A percentile compares a stretch with the other conserved stretches of the same genome.
Conservation (phyloP, 2,113 vertebrate species). For the Prionailurus bengalensis region DNA sequence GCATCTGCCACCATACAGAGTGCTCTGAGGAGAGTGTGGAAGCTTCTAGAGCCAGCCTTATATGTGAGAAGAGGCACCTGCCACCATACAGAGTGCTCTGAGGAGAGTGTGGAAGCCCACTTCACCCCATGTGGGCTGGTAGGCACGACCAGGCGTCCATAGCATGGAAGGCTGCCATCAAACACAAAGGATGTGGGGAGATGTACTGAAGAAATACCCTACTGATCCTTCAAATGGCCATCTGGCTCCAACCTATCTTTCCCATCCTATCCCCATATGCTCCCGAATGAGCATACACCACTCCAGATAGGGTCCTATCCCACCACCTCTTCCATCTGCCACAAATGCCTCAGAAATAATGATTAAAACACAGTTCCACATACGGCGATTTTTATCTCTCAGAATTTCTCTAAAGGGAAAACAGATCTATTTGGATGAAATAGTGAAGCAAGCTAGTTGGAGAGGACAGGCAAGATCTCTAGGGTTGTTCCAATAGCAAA, state of each 20-base stretch:
- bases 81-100: background rate
- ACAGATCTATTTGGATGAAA: background rate
- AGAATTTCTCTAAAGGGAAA: background rate
- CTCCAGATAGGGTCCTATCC: background rate
- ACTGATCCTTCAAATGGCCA: background rate
- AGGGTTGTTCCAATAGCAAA: background rate
- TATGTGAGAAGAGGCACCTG: background rate
- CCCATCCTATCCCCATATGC: background rate
- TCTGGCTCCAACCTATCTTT: background rate
- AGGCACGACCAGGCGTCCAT: background rate
- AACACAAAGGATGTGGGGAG: background rate
- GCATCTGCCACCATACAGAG: background rate
- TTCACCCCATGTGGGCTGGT: background rate
- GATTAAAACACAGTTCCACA: background rate
- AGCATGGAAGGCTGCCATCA: background rate
- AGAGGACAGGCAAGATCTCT: background rate
- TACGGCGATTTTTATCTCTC: background rate
- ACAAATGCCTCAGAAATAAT: background rate
- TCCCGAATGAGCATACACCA: background rate
- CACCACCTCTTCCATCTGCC: background rate
- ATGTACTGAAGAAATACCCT: background rate
- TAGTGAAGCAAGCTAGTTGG: background rate
- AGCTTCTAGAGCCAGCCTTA: background rate
- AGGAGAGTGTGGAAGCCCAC: background rate
- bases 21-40: background rate